Evolutionary conservation across 2,888 invertebrate genomes (phyloP), one percentile per base, ranked within the genome.

Genomic region (Anarsia innoxiella): DNA sequence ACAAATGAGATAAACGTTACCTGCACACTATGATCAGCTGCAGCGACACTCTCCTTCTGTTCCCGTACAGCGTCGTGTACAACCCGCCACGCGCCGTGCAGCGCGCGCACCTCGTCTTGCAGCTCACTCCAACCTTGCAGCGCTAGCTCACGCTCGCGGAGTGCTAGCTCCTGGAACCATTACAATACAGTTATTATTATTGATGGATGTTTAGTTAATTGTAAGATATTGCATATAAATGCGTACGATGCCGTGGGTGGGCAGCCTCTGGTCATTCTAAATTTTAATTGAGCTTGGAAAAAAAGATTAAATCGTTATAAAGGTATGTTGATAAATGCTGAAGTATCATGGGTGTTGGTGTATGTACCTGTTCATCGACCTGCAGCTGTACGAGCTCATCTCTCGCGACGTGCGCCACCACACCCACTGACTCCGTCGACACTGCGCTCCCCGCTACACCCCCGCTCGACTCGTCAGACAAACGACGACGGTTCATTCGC

Each of bases 351-450:
- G n/a, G n/a, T n/a, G n/a, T n/a, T n/a, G n/a, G n/a, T n/a, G n/a
- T 12, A 32, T 26, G 25, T 6, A 33, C 35, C 9, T 16, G 27
- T n/a, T 35, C 35, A 6, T 35, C 28, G 12, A 35, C 35, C 10
- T 16, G 27, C 35, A 35, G 19, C 28, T 35, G 35, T 4, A 27
- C n/a, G 10, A 33, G 35, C 27, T 27, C 27, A 11, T 10, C 26
- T 10, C 15, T 15, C 19, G 13, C 27, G 16, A 9, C 26, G 34
- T 25, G 23, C 16, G 31, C 26, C 11, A 28, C 27, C 16, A 35
- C 28, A 3, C 35, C 35, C 28, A 35, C 35, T 12, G 35, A 35
- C 12, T 35, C 35, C 5, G 27, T 28, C 9, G 35, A 35, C 2
- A 19, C 12, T n/a, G 19, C 35, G 27, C 35, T 35, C n/a, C 25